Evolutionary conservation across 2,113 vertebrate species (phyloP).

Genomic region (Sceloporus tristichus): DNA sequence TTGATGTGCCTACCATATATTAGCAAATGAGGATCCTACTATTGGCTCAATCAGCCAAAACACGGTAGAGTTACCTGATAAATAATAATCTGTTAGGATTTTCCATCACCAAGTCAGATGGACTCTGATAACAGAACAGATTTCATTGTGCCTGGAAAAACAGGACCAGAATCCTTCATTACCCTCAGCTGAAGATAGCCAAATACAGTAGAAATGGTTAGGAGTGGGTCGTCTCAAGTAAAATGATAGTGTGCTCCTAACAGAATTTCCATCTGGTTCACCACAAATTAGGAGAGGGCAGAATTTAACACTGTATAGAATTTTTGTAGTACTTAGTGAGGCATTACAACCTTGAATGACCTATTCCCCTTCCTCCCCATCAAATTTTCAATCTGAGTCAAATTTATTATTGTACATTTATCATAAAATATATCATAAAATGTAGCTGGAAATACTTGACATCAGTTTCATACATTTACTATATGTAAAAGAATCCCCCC

Average conservation of each 20-base stretch:
- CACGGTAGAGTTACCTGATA: neutral
- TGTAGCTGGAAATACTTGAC: slow-evolving; percentile 16
- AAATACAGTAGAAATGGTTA: neutral
- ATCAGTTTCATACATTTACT: slow-evolving; percentile 28
- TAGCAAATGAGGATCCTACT: neutral
- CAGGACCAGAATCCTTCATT: neutral
- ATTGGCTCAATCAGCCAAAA: neutral
- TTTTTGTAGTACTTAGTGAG: neutral
- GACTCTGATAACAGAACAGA: neutral
- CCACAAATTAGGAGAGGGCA: neutral
- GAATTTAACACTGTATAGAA: neutral
- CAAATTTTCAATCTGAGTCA: neutral
- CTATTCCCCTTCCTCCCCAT: neutral
- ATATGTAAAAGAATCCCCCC: slow-evolving; percentile 55
- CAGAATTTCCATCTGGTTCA: neutral
- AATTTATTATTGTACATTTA: too few species aligned
- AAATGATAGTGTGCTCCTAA: neutral
- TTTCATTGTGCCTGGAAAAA: neutral
- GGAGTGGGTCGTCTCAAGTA: neutral
- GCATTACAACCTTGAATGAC: neutral
- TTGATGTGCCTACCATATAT: neutral
- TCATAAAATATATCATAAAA: neutral
- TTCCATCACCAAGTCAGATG: neutral
- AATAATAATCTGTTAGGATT: neutral
- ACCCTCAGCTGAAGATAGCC: neutral